phyloP scores from a whole-genome alignment of 2,113 vertebrate species.

The Noctilio leporinus region DNA sequence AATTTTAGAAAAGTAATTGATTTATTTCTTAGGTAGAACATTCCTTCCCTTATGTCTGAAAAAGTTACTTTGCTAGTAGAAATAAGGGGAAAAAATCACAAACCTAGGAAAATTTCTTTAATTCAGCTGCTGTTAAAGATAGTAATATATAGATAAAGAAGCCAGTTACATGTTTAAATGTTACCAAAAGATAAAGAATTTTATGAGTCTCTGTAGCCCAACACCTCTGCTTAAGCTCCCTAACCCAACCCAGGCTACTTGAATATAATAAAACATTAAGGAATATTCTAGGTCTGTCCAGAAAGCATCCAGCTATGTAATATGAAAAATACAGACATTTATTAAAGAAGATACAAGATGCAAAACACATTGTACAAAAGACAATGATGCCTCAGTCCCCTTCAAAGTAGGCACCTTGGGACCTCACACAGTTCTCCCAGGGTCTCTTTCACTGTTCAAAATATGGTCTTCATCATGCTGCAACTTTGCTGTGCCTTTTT shows the following conservation, averaged over 20 bases:
- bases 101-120: not conserved
- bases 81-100: not conserved
- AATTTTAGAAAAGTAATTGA: constrained; percentile 26
- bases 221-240: not conserved
- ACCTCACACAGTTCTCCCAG: no score
- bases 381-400: no score
- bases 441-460: no score
- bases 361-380: no score
- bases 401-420: no score
- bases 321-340: no score
- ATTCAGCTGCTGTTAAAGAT: not conserved
- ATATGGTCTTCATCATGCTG: no score
- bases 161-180: not conserved
- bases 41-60: not conserved
- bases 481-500: no score
- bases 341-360: no score
- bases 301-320: no score
- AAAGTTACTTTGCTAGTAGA: not conserved
- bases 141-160: not conserved
- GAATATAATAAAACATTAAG: constrained; percentile 15
- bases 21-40: constrained; percentile 13
- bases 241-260: not conserved
- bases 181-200: not conserved
- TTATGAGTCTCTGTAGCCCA: not conserved
- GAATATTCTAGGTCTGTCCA: not conserved